Percentiles rank a stretch among this genome's conserved stretches.
These are phyloP conservation scores for Trichogramma pretiosum DNA, from an alignment of 1,140 invertebrate species.

Conservation along the genomic window DNA sequence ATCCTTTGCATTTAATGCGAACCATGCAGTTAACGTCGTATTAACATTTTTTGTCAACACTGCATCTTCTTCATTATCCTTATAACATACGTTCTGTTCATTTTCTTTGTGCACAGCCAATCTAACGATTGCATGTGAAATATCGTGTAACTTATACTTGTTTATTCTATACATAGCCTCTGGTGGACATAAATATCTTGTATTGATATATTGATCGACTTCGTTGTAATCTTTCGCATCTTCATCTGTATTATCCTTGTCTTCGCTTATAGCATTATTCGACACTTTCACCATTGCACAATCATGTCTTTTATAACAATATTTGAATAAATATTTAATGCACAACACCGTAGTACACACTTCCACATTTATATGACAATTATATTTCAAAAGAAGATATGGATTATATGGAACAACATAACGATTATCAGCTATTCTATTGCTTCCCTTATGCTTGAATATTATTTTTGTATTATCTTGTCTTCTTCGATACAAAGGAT, in stretches of 20 bases:
- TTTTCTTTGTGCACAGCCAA: neutral
- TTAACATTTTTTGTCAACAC: neutral
- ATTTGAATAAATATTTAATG: conserved; percentile 11
- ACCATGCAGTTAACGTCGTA: neutral
- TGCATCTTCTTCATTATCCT: neutral
- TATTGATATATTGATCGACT: neutral
- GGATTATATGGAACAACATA: conserved; percentile 14
- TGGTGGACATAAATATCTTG: conserved; percentile 10
- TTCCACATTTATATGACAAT: conserved; percentile 5
- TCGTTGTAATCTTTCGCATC: neutral
- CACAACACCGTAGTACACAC: conserved; percentile 3
- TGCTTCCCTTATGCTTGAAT: neutral
- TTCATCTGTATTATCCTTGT: neutral
- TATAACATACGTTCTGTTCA: neutral
- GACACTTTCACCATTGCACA: conserved; percentile 5
- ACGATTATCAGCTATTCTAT: conserved; percentile 9
- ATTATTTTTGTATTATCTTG: neutral
- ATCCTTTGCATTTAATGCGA: neutral
- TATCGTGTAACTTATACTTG: conserved; percentile 13
- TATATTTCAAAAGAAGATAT: conserved; percentile 7
- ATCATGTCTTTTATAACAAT: conserved; percentile 4
- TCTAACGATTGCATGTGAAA: conserved; percentile 12
- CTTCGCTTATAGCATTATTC: neutral
- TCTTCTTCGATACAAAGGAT: neutral
- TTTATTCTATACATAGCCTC: conserved; percentile 13